Base-by-base conservation (phyloP, 2,797 vertebrate genomes). In the Denticeps clupeoides region DNA sequence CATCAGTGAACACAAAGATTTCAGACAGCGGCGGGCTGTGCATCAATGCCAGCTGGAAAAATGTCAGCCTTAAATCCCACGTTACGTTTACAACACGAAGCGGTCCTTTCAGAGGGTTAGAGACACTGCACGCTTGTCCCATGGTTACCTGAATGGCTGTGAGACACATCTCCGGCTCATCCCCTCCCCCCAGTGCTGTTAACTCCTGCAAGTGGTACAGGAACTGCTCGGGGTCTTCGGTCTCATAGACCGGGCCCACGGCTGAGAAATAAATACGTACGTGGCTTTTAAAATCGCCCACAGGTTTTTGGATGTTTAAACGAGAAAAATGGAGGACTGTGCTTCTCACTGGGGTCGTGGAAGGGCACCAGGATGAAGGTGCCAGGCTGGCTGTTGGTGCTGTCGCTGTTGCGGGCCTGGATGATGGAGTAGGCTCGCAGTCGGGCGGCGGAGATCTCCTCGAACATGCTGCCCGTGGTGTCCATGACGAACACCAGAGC, bases 161-260 rank as follows among this genome's bases (percentile, higher is more conserved):
- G 19, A 92, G 69, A 64, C 88, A 89, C 89, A 92, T 91, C 71
- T 92, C 89, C 1, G 90, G 88, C 64, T 91, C 87, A 7, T 91
- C 89, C 35, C 88, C 86, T 53, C 89, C 89, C 22, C 83, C 82
- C 19, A 89, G 67, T 3, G 89, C 84, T 7, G 67, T 73, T 56
- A 91, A 67, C 47, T 72, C 60, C 50, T 82, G 75, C 69, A 91
- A 75, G 33, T 75, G 55, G 18, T 60, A 41, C 73, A 86, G 82
- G 33, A 91, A 93, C 65, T 76, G 68, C 8, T 76, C 49, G 3
- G 87, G 81, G 40, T 91, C 82, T 16, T 81, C 81, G 1, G 84
- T 88, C 59, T 82, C 78, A 54, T 74, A 75, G 28, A 89, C 83
- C 0, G 89, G 89, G 7, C 89, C 88, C 4, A 89, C 82, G 19